These are phyloP conservation scores for Myotis myotis DNA, from an alignment of 2,797 vertebrate species.

Conservation along the genomic window DNA sequence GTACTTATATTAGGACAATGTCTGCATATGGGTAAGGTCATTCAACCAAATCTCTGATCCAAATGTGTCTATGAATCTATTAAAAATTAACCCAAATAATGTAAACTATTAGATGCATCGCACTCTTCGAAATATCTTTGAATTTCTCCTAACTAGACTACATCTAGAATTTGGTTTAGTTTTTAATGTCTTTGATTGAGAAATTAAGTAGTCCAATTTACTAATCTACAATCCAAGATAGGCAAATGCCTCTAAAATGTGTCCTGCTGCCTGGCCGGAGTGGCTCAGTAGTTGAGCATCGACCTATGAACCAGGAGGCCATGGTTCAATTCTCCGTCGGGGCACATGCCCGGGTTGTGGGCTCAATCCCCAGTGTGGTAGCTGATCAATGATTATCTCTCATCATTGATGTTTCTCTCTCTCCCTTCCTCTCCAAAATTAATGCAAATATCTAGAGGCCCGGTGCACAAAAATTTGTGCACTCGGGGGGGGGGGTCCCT, in stretches of 20 bases:
- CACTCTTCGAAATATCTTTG: not conserved
- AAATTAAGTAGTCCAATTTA: constrained; percentile 2
- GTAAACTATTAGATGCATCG: not conserved
- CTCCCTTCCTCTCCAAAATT: too few relatives aligned
- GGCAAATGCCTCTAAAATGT: not conserved
- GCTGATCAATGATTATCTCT: too few relatives aligned
- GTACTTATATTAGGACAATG: not conserved
- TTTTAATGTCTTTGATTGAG: not conserved
- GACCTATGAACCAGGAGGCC: too few relatives aligned
- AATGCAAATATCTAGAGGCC: too few relatives aligned
- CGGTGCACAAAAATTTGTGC: too few relatives aligned
- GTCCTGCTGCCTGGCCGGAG: too few relatives aligned
- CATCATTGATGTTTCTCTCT: too few relatives aligned
- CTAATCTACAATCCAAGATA: not conserved
- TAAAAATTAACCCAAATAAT: not conserved
- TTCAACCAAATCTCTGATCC: not conserved
- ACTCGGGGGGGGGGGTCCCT: too few relatives aligned
- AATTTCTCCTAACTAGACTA: not conserved
- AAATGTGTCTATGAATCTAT: not conserved
- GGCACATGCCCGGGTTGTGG: too few relatives aligned
- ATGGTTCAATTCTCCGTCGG: too few relatives aligned
- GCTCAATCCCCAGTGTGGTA: too few relatives aligned
- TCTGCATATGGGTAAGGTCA: not conserved
- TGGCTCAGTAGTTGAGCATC: too few relatives aligned
- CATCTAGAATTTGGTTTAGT: not conserved